A percentile compares a stretch with the other conserved stretches of the same genome.
Evolutionary conservation across 1,140 invertebrate genomes (phyloP).

Genomic region (Maconellicoccus hirsutus): DNA sequence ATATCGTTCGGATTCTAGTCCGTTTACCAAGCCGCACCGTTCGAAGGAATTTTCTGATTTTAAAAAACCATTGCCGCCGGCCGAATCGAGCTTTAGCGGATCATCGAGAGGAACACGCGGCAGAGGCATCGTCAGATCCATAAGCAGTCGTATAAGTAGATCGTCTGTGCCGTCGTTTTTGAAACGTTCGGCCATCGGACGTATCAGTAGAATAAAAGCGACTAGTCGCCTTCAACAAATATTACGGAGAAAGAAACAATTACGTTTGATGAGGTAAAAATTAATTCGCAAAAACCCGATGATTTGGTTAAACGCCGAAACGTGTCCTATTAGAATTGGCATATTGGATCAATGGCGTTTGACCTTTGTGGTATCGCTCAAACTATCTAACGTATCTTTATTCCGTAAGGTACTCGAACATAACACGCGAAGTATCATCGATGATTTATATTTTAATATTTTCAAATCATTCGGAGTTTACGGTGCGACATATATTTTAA

Average conservation of each 20-base stretch:
- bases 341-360: too few species aligned
- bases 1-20: constrained; percentile 2
- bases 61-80: constrained; percentile 5
- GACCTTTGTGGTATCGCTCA: too few species aligned
- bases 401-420: too few species aligned
- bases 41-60: constrained; percentile 11
- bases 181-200: background rate
- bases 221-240: background rate
- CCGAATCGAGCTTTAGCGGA: background rate
- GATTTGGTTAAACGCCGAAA: too few species aligned
- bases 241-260: constrained; percentile 11
- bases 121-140: background rate
- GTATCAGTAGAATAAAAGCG: background rate
- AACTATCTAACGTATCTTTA: too few species aligned
- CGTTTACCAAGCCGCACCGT: background rate
- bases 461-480: too few species aligned
- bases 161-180: background rate
- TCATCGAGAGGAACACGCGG: background rate
- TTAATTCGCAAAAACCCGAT: background rate
- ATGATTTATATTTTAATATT: too few species aligned
- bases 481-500: too few species aligned
- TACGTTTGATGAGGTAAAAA: constrained; percentile 12
- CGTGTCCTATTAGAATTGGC: too few species aligned
- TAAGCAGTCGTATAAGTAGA: background rate
- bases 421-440: too few species aligned